These are phyloP conservation scores for Dicerorhinus sumatrensis DNA, from an alignment of 2,113 vertebrate genomes.

Conservation along the genomic window DNA sequence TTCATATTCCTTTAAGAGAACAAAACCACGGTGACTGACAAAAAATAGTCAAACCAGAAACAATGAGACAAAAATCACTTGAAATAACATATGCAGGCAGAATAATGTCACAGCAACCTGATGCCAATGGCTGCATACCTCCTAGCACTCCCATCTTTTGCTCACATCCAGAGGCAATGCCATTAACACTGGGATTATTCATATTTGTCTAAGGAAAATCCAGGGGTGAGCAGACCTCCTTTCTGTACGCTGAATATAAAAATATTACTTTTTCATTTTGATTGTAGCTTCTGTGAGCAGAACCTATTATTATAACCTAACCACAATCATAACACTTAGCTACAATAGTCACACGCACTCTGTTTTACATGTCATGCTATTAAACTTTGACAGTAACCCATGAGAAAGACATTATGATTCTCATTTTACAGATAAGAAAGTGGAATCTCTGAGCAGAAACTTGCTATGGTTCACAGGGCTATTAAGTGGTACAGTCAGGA, in stretches of 20 bases:
- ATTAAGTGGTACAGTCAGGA: not conserved
- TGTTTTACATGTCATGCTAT: not conserved
- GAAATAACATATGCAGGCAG: not conserved
- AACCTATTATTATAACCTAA: constrained; percentile 36
- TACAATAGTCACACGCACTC: not conserved
- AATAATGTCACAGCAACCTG: not conserved
- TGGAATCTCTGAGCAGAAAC: not conserved
- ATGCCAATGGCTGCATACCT: not conserved
- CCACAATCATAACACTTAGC: not conserved
- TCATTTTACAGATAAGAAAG: constrained; percentile 12
- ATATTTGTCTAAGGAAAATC: not conserved
- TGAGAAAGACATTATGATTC: not conserved
- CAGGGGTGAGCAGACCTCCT: not conserved
- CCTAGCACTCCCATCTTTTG: not conserved
- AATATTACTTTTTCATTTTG: constrained; percentile 18
- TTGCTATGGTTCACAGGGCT: not conserved
- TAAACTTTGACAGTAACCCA: not conserved
- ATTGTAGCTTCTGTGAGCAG: not conserved
- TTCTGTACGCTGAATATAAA: not conserved
- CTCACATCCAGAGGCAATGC: not conserved
- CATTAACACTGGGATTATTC: not conserved
- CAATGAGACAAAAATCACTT: not conserved
- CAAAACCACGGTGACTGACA: not conserved
- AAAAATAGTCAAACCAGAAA: constrained; percentile 45
- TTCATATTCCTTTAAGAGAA: constrained; percentile 45